Conservation (phyloP, 2,113 vertebrate genomes). For the Periophthalmus modestus region DNA sequence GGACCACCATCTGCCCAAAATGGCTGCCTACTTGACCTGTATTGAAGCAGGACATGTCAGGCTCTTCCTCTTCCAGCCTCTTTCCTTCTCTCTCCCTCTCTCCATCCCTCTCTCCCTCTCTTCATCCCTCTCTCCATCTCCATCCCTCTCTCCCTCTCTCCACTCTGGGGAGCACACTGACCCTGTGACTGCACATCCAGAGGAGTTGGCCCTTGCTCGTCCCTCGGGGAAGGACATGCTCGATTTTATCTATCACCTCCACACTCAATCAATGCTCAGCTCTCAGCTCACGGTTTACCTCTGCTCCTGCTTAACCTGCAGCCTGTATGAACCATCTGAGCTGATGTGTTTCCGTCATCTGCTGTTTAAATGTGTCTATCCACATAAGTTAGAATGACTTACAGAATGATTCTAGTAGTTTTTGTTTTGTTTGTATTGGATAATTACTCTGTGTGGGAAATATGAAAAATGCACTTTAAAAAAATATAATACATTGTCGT, state of each 20-base stretch:
- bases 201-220: conserved; percentile 30
- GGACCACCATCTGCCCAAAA: conserved; percentile 52
- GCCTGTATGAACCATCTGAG: conserved; percentile 1
- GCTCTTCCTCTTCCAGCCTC: conserved; percentile 46
- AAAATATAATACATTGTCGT: neutral
- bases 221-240: conserved; percentile 55
- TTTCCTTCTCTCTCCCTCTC: conserved; percentile 45
- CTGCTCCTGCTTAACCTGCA: conserved; percentile 9
- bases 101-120: too few species aligned
- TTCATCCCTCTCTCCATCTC: neutral
- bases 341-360: neutral
- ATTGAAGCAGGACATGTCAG: conserved; percentile 60
- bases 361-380: neutral
- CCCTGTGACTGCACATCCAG: conserved; percentile 45
- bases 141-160: conserved; percentile 42
- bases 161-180: conserved; percentile 60
- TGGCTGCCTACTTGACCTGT: conserved; percentile 65
- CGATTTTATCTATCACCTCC: conserved; percentile 33
- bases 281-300: conserved; percentile 23
- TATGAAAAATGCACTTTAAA: too few species aligned
- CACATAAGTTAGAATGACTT: conserved; percentile 23
- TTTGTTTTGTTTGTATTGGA: neutral
- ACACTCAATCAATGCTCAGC: conserved; percentile 62
- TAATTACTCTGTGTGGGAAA: neutral
- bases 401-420: neutral